Percentiles rank a stretch among this genome's conserved stretches.
Conservation (phyloP, 1,140 invertebrate species). For the Adoxophyes honmai region DNA sequence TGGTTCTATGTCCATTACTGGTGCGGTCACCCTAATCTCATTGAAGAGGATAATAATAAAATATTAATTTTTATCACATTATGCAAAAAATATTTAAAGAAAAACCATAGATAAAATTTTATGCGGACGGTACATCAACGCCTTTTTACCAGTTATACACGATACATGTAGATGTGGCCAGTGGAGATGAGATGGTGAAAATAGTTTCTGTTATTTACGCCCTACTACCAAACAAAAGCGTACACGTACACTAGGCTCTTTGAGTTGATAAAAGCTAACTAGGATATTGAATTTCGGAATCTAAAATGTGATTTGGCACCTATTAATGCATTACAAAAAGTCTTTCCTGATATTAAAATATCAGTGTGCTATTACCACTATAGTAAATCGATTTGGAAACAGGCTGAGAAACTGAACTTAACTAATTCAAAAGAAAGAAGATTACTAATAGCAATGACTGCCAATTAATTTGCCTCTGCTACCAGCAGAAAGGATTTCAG, state of each 20-base stretch:
- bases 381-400: slow-evolving; percentile 9
- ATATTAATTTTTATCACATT: slow-evolving; percentile 5
- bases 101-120: neutral
- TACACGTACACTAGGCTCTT: slow-evolving; percentile 8
- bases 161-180: neutral
- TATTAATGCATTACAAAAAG: neutral
- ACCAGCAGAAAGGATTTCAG: neutral
- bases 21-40: too few relatives aligned
- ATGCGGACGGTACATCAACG: neutral
- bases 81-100: neutral
- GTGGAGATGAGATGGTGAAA: neutral
- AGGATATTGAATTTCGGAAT: neutral
- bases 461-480: neutral
- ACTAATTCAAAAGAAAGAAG: neutral
- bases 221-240: slow-evolving; percentile 4
- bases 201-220: slow-evolving; percentile 4
- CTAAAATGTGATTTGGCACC: slow-evolving; percentile 14
- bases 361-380: slow-evolving; percentile 16
- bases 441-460: neutral
- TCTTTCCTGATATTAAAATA: neutral
- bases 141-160: slow-evolving; percentile 14
- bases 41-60: slow-evolving; percentile 2
- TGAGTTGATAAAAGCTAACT: slow-evolving; percentile 10
- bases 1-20: too few relatives aligned
- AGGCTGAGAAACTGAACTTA: neutral